Percentiles rank a stretch among this genome's conserved stretches.
Evolutionary conservation across 2,797 vertebrate species (phyloP).

Genomic region (Vireo griseus): DNA sequence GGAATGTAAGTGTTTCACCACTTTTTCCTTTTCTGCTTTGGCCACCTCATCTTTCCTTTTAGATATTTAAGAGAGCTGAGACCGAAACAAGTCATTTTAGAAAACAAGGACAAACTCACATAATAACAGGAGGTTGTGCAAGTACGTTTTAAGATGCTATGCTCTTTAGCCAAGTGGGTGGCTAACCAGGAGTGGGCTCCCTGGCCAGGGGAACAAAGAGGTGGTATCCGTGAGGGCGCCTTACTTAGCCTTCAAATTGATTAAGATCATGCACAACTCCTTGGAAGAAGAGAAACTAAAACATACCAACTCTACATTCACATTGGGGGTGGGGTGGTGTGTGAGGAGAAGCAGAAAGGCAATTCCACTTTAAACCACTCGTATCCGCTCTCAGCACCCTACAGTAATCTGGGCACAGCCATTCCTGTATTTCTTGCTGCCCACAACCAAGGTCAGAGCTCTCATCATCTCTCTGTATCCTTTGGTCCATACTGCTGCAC

Average conservation of each 20-base stretch:
- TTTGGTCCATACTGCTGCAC: neutral
- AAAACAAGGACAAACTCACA: neutral
- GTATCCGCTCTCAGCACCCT: neutral
- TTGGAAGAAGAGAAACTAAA: neutral
- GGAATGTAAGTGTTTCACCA: slow-evolving; percentile 34
- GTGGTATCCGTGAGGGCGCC: neutral
- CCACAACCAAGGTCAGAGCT: neutral
- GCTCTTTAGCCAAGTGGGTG: neutral
- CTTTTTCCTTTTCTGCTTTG: neutral
- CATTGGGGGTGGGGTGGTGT: neutral
- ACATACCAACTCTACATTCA: neutral
- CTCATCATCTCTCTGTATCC: neutral
- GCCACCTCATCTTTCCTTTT: neutral
- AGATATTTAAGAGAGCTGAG: neutral
- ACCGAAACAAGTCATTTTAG: neutral
- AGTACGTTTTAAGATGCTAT: neutral
- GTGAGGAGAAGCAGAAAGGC: neutral
- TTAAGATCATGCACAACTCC: neutral
- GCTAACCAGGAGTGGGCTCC: neutral
- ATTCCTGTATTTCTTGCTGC: neutral
- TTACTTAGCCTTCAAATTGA: neutral
- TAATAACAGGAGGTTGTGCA: neutral
- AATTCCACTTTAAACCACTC: neutral
- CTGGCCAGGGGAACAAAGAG: neutral
- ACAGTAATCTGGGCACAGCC: neutral